Percentiles rank a stretch among this genome's conserved stretches.
These are phyloP conservation scores for Apotomis capreana DNA, from an alignment of 2,888 invertebrate species.

Conservation along the genomic window DNA sequence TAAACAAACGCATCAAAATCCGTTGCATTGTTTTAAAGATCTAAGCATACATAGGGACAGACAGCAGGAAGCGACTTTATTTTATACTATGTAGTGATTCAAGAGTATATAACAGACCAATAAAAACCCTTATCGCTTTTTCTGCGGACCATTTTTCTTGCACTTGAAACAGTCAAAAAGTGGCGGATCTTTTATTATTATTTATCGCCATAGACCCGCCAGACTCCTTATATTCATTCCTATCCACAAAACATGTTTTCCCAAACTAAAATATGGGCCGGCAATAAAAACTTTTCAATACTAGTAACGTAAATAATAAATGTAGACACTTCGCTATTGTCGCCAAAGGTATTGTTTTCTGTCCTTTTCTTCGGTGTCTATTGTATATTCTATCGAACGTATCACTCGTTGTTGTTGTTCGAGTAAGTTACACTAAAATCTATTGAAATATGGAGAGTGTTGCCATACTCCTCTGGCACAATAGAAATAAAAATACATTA, in stretches of 20 bases:
- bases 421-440: background rate
- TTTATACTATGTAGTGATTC: too few species aligned
- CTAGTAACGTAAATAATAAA: slow-evolving; percentile 29
- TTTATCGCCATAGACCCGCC: too few species aligned
- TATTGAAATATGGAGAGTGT: slow-evolving; percentile 14
- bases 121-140: too few species aligned
- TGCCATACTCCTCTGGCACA: background rate
- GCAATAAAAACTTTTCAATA: slow-evolving; percentile 22
- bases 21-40: too few species aligned
- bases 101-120: too few species aligned
- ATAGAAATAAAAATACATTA: slow-evolving; percentile 22
- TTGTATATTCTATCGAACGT: slow-evolving; percentile 3
- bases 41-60: too few species aligned
- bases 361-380: background rate
- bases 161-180: too few species aligned
- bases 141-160: too few species aligned
- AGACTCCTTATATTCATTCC: too few species aligned
- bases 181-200: too few species aligned
- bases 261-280: background rate
- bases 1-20: too few species aligned
- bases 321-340: slow-evolving; percentile 16
- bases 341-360: background rate
- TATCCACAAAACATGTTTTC: slow-evolving; percentile 4
- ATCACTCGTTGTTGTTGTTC: background rate
- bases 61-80: too few species aligned